Conservation (phyloP, 2,888 invertebrate species). For the Spodoptera littoralis region DNA sequence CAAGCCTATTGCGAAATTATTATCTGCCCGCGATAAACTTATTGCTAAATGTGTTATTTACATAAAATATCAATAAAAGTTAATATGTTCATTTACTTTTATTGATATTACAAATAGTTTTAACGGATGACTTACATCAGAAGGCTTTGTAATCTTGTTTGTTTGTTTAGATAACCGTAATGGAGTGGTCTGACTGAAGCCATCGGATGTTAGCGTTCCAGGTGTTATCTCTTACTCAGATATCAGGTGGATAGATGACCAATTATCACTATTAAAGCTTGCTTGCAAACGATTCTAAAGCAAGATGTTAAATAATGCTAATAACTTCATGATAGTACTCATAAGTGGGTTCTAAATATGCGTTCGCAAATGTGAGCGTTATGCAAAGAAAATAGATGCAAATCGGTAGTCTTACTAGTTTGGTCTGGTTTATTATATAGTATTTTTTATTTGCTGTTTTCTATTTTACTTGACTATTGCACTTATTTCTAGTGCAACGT, state of each 20-base stretch:
- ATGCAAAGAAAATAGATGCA: slow-evolving; percentile 25
- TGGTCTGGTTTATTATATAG: slow-evolving; percentile 7
- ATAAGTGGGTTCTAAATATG: not conserved
- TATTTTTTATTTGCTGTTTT: not conserved
- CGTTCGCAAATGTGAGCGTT: slow-evolving; percentile 7
- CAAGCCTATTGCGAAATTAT: slow-evolving; percentile 59
- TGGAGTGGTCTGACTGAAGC: not conserved
- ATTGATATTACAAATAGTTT: slow-evolving; percentile 36
- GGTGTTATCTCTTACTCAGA: slow-evolving; percentile 16
- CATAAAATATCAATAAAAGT: slow-evolving; percentile 52
- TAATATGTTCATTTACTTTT: slow-evolving; percentile 24
- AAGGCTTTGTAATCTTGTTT: slow-evolving; percentile 25
- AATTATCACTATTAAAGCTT: slow-evolving; percentile 2
- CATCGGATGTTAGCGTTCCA: not conserved
- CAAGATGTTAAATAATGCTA: slow-evolving; percentile 1
- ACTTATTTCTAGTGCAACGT: too few species aligned
- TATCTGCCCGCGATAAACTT: slow-evolving; percentile 66
- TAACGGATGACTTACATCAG: slow-evolving; percentile 24
- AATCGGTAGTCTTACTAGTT: slow-evolving; percentile 1
- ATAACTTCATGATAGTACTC: not conserved
- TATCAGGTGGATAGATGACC: not conserved
- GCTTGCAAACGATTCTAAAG: not conserved
- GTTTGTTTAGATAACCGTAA: slow-evolving; percentile 29
- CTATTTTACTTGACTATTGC: too few species aligned
- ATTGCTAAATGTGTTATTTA: slow-evolving; percentile 60